Conservation (phyloP, 2,113 vertebrate species). For the Catharus fuscescens region DNA sequence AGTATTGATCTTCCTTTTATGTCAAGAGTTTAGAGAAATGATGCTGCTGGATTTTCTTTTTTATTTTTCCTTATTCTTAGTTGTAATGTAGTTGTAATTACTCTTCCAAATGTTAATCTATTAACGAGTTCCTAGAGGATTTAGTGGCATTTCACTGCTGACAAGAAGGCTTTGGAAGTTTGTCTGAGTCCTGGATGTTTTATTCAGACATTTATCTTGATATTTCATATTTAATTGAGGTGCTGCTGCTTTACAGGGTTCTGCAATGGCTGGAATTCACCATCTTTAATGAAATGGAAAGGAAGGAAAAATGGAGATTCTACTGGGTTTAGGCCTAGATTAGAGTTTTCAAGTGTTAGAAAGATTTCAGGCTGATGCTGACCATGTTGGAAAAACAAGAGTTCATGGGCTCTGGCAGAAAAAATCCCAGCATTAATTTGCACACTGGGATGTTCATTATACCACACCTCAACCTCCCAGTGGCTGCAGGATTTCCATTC, state of each 20-base stretch:
- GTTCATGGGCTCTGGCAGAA: not conserved
- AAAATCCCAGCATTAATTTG: not conserved
- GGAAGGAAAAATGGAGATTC: not conserved
- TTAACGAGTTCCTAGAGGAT: slow-evolving; percentile 74
- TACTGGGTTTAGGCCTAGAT: not conserved
- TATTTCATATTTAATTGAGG: slow-evolving; percentile 65
- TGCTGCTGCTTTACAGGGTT: slow-evolving; percentile 10
- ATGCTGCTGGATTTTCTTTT: slow-evolving; percentile 21
- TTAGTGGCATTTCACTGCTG: slow-evolving; percentile 73
- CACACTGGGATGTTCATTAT: not conserved
- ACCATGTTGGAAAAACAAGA: not conserved
- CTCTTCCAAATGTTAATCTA: slow-evolving; percentile 74
- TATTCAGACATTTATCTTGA: slow-evolving; percentile 64
- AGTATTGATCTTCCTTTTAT: slow-evolving; percentile 47
- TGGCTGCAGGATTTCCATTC: not conserved
- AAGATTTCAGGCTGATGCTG: not conserved
- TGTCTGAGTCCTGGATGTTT: slow-evolving; percentile 62
- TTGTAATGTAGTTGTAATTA: slow-evolving; percentile 65
- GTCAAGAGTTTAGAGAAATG: slow-evolving; percentile 32
- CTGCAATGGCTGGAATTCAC: slow-evolving; percentile 3
- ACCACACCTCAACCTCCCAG: not conserved
- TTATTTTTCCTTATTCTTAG: slow-evolving; percentile 57
- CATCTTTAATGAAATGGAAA: not conserved
- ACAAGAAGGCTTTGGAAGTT: slow-evolving; percentile 57
- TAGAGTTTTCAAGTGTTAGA: not conserved